Conservation (phyloP, 2,113 vertebrate genomes). For the Quiscalus mexicanus region DNA sequence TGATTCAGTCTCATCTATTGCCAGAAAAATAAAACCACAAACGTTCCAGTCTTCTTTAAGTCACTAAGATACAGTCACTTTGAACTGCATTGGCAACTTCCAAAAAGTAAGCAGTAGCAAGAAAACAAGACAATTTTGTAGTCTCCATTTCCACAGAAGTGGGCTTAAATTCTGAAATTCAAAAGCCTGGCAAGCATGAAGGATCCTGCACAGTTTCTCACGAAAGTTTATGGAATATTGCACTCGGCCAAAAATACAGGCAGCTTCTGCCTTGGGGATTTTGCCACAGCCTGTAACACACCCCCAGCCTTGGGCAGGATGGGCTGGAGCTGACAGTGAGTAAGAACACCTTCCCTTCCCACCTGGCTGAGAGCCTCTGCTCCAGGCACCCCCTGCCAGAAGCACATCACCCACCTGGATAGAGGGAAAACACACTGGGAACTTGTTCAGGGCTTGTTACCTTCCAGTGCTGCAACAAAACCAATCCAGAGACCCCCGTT, state of each 20-base stretch:
- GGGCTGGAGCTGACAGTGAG: background rate
- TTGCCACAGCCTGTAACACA: background rate
- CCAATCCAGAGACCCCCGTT: background rate
- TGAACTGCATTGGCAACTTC: background rate
- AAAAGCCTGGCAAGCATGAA: background rate
- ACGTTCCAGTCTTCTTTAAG: background rate
- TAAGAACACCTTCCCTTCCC: background rate
- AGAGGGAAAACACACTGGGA: fast-evolving
- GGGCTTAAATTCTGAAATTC: background rate
- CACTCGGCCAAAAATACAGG: background rate
- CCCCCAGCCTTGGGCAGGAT: background rate
- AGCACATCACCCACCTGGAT: fast-evolving
- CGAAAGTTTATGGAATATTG: background rate
- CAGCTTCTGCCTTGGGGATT: background rate
- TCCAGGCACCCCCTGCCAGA: background rate
- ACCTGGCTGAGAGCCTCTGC: background rate
- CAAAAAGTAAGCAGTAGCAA: conserved; percentile 19
- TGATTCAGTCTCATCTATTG: conserved; percentile 3
- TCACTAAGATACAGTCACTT: background rate
- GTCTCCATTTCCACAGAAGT: background rate
- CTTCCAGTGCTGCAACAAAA: background rate
- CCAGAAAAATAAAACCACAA: conserved; percentile 34
- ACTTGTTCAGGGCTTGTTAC: background rate
- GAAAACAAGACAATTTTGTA: background rate
- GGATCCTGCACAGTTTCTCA: background rate